Conservation (phyloP, 2,888 invertebrate genomes). For the Sthenelais limicola region DNA sequence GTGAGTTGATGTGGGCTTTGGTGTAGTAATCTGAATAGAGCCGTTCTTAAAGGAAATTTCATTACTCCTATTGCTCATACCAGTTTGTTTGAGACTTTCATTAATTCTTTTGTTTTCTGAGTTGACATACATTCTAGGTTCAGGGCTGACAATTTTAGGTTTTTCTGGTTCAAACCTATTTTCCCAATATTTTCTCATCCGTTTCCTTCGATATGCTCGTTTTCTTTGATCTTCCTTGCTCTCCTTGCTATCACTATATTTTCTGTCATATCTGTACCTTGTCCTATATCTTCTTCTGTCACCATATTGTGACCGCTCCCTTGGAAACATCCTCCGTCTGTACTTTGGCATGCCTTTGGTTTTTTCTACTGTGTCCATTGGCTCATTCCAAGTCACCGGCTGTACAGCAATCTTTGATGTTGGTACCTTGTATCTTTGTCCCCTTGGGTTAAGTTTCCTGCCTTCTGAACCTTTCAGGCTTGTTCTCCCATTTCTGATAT, state of each 20-base stretch:
- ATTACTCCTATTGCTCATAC: neutral
- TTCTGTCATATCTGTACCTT: neutral
- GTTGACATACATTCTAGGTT: constrained; percentile 17
- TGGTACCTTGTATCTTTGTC: constrained; percentile 6
- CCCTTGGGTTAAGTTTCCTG: neutral
- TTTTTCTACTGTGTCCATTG: neutral
- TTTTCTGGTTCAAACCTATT: too few species aligned
- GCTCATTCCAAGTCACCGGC: constrained; percentile 7
- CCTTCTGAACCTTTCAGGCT: neutral
- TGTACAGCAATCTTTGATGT: constrained; percentile 8
- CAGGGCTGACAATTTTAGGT: constrained; percentile 9
- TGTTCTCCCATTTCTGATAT: neutral
- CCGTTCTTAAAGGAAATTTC: too few species aligned
- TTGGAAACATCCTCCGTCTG: too few species aligned
- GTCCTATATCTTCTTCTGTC: neutral
- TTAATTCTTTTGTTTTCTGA: neutral
- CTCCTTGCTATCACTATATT: neutral
- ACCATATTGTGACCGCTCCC: neutral
- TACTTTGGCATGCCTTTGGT: neutral
- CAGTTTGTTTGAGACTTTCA: neutral
- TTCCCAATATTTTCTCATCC: too few species aligned
- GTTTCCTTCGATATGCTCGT: too few species aligned
- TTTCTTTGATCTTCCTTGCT: neutral
- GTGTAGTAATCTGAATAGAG: too few species aligned
- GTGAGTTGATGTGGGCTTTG: too few species aligned